Percentiles rank a stretch among this genome's conserved stretches.
These are phyloP conservation scores for Himalopsyche japonica DNA, from an alignment of 2,888 invertebrate species.

Conservation along the genomic window DNA sequence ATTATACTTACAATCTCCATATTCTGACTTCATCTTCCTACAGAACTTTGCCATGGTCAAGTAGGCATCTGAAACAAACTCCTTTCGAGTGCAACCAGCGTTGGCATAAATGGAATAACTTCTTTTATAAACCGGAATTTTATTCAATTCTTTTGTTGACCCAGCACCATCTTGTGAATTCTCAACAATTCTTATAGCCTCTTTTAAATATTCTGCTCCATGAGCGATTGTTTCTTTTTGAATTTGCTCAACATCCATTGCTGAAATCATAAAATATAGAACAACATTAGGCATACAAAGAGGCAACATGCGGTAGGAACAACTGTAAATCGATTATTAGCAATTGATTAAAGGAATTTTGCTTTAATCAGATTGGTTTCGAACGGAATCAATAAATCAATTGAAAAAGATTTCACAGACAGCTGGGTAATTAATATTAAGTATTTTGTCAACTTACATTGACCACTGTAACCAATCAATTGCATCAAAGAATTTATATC, in stretches of 20 bases:
- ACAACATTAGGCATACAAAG: neutral
- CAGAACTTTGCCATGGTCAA: constrained; percentile 50
- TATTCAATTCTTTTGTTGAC: neutral
- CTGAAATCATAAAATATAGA: constrained; percentile 20
- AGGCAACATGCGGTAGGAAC: too few species aligned
- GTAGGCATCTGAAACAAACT: constrained; percentile 45
- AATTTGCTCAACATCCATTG: neutral
- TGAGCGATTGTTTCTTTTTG: neutral
- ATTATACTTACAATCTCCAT: constrained; percentile 9
- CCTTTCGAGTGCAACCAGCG: neutral
- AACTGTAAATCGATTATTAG: too few species aligned
- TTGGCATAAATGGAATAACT: neutral
- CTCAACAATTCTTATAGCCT: neutral
- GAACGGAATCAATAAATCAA: too few species aligned
- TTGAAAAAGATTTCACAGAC: too few species aligned
- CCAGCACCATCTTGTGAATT: neutral
- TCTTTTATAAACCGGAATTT: neutral
- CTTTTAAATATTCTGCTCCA: neutral
- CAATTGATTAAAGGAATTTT: too few species aligned
- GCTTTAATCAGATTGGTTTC: too few species aligned
- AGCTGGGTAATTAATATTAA: too few species aligned
- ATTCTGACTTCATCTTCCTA: constrained; percentile 43
- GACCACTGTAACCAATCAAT: neutral
- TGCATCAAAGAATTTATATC: neutral
- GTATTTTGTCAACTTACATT: neutral